Conservation (phyloP, 1,140 invertebrate genomes). For the Ephestia elutella region DNA sequence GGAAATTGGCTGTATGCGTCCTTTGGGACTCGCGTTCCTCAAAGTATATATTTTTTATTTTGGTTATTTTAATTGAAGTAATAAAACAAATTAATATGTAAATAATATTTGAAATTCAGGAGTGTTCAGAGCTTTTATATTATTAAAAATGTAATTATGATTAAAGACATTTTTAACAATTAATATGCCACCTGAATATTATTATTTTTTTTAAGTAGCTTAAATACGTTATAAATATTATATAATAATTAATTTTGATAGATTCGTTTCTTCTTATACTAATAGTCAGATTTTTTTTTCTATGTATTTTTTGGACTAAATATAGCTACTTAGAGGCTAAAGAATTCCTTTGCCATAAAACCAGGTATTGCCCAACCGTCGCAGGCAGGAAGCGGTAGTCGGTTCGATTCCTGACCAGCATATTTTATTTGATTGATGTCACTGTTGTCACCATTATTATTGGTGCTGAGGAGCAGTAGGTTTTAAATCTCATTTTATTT, state of each 20-base stretch:
- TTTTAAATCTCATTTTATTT: slow-evolving; percentile 23
- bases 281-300: too few species aligned
- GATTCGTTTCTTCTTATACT: too few species aligned
- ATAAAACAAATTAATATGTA: neutral
- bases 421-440: slow-evolving; percentile 43
- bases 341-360: neutral
- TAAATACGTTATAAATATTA: too few species aligned
- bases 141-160: too few species aligned
- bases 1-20: slow-evolving; percentile 39
- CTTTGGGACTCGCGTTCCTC: slow-evolving; percentile 22
- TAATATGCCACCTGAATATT: too few species aligned
- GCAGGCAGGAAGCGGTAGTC: slow-evolving; percentile 43
- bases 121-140: too few species aligned
- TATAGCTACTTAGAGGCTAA: neutral
- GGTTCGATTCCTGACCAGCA: slow-evolving; percentile 42
- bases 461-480: slow-evolving; percentile 15
- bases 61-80: neutral
- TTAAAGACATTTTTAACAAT: too few species aligned
- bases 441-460: slow-evolving; percentile 24
- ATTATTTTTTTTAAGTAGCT: too few species aligned
- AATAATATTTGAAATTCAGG: too few species aligned
- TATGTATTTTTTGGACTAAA: neutral
- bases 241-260: too few species aligned
- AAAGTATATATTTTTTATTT: slow-evolving; percentile 14
- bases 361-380: slow-evolving; percentile 27